These are phyloP conservation scores for Trachymyrmex cornetzi DNA, from an alignment of 1,140 invertebrate genomes.

Conservation along the genomic window DNA sequence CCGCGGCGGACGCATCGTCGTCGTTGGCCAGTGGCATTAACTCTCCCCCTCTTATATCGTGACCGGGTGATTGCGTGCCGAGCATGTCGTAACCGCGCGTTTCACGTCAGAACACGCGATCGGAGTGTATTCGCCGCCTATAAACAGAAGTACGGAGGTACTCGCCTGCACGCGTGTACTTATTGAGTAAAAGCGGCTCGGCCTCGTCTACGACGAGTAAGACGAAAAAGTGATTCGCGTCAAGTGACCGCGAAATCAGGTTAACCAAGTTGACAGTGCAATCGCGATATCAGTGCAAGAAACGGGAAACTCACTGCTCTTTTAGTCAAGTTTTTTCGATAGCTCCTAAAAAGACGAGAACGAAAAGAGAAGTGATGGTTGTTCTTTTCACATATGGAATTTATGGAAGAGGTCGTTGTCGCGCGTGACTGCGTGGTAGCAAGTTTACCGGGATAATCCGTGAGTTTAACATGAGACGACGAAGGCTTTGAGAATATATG, in stretches of 20 bases:
- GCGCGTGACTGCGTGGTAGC: not conserved
- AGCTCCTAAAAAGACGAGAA: slow-evolving; percentile 16
- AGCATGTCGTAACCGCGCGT: slow-evolving; percentile 53
- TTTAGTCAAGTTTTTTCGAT: not conserved
- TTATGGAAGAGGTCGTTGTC: not conserved
- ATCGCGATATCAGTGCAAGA: not conserved
- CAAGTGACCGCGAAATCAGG: not conserved
- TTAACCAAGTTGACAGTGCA: not conserved
- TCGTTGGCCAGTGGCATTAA: slow-evolving; percentile 64
- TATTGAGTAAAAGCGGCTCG: not conserved
- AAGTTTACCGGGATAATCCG: slow-evolving; percentile 1
- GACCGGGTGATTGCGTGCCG: slow-evolving; percentile 44
- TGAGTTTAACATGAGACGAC: too few relatives aligned
- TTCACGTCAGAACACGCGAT: slow-evolving; percentile 30
- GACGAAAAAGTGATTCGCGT: not conserved
- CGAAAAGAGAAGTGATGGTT: not conserved
- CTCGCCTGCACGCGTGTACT: not conserved
- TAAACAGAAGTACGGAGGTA: slow-evolving; percentile 31
- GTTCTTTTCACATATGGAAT: not conserved
- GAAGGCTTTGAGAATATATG: too few relatives aligned
- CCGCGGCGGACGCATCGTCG: slow-evolving; percentile 66
- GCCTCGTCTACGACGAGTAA: not conserved
- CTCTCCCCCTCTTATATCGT: slow-evolving; percentile 23
- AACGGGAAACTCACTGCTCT: not conserved
- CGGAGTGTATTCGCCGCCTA: slow-evolving; percentile 23